Evolutionary conservation across 2,113 vertebrate genomes (phyloP), one percentile per base, ranked within the genome.

Genomic region (Tylochromis polylepis): DNA sequence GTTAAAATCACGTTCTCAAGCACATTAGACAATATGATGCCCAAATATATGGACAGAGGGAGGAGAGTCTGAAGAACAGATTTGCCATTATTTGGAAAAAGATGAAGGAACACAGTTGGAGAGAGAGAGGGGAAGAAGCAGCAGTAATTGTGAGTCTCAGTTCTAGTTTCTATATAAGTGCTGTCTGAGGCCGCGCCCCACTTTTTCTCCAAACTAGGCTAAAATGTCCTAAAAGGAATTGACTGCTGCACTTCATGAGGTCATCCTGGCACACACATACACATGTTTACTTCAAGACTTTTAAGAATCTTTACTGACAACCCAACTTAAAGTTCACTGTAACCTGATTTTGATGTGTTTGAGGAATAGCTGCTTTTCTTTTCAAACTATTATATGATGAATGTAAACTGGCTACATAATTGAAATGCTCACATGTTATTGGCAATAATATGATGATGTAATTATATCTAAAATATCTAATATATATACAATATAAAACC

Each of bases 191-290:
- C 88, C 81, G 41, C 49, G 92, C 18, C 58, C 93, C 88, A 95
- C 49, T 95, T 95, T 87, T 82, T 15, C 46, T 78, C 15, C 77
- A 83, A 94, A 94, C 88, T 92, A 81, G 93, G 92, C 86, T 92
- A 55, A 91, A 80, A 85, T 34, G 49, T 87, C 62, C 83, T 82
- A 38, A 81, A 88, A 92, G 36, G 72, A 91, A 84, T 3, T 6
- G 67, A 83, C 67, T 85, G 65, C 77, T 78, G 24, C 77, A 65
- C 75, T 84, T 80, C 34, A 84, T 11, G 2, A 78, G 27, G 27
- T 5, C 62, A 15, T 46, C 79, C 51, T 53, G 58, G 18, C 4
- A 67, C 56, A 67, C 27, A 59, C 34, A 36, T 14, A 72, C 57
- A 62, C n/a, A 80, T 20, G 31, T 85, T 79, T 22, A 11, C 43